phyloP scores from a whole-genome alignment of 2,113 vertebrate genomes.

The Fregata magnificens region DNA sequence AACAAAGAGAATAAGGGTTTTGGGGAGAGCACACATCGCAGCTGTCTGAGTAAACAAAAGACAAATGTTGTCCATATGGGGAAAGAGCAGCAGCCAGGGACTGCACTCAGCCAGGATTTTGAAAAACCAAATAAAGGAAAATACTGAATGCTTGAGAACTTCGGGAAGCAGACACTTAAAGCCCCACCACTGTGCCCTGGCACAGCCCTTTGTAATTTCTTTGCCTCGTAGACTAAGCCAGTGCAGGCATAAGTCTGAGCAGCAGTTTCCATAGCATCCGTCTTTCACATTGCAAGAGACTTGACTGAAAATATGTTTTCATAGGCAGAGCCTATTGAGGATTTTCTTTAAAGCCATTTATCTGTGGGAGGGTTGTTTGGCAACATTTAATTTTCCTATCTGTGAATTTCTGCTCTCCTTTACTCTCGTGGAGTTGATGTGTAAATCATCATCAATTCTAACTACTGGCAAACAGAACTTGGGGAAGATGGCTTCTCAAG shows the following conservation, averaged over 20 bases:
- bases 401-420: background rate
- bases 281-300: background rate
- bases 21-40: background rate
- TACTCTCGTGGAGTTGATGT: background rate
- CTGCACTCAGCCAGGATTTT: background rate
- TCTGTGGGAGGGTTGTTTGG: background rate
- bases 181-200: background rate
- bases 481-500: background rate
- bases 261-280: background rate
- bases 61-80: slow-evolving; percentile 19
- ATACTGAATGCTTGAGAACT: background rate
- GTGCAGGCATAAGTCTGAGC: background rate
- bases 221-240: background rate
- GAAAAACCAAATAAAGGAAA: slow-evolving; percentile 41
- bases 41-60: background rate
- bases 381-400: background rate
- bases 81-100: background rate
- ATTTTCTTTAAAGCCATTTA: background rate
- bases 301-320: background rate
- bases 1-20: background rate
- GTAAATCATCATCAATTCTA: background rate
- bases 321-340: background rate
- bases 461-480: background rate
- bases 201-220: background rate
- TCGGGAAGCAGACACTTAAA: background rate